Conservation (phyloP, 2,797 vertebrate genomes). For the Bryconaethiops microstoma region DNA sequence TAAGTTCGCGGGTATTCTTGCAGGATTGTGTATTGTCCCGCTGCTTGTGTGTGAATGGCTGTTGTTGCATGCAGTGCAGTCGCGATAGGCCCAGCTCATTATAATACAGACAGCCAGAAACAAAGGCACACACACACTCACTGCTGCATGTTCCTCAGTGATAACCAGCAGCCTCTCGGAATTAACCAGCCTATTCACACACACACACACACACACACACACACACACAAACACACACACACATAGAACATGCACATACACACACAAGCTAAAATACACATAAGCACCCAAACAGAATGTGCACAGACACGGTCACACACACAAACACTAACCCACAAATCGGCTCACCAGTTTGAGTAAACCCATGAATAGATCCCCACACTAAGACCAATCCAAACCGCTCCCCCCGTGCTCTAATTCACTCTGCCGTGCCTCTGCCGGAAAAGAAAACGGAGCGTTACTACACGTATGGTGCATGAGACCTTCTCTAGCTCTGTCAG, state of each 20-base stretch:
- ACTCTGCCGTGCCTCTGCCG: constrained; percentile 19
- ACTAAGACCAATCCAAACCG: constrained; percentile 5
- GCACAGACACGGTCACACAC: not conserved
- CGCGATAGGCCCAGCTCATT: constrained; percentile 79
- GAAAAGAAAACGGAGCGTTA: constrained; percentile 31
- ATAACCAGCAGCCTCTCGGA: constrained; percentile 76
- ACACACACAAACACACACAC: constrained; percentile 13
- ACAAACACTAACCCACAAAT: not conserved
- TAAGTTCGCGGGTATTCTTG: constrained; percentile 29
- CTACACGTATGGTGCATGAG: not conserved
- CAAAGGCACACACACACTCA: constrained; percentile 73
- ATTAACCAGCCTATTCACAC: constrained; percentile 65
- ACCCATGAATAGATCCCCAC: not conserved
- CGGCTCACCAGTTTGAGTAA: not conserved
- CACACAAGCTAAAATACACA: not conserved
- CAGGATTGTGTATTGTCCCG: constrained; percentile 43
- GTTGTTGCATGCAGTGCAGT: constrained; percentile 61
- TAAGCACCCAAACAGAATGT: not conserved
- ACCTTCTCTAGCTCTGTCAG: constrained; percentile 21
- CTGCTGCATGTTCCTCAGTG: constrained; percentile 69
- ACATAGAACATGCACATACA: constrained; percentile 17
- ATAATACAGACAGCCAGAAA: constrained; percentile 73
- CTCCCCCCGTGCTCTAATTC: constrained; percentile 26
- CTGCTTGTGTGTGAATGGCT: constrained; percentile 57
- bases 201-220: constrained; percentile 39